Evolutionary conservation across 2,888 invertebrate genomes (phyloP), one percentile per base, ranked within the genome.

Genomic region (Tachystola acroxantha): DNA sequence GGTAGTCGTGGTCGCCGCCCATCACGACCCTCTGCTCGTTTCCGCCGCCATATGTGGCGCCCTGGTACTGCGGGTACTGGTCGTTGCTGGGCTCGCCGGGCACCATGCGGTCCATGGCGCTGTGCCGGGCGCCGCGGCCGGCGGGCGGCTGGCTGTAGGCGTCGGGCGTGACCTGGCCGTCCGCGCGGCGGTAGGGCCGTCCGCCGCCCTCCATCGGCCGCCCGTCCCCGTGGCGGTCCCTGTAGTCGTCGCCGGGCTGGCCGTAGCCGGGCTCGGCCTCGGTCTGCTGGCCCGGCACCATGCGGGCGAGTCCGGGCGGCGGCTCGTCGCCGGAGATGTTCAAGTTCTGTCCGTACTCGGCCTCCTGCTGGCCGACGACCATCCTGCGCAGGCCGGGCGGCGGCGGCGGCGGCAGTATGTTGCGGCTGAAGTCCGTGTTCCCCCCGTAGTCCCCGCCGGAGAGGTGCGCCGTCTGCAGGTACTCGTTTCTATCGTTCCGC

Each of bases 381-480:
- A 92, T 85, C 46, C 92, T 78, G 9, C 91, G 89, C 7, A 91
- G 58, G 0, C 92, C 92, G 0, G 91, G 90, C 3, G 16, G 6
- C 16, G 16, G 16, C 16, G n/a, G n/a, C n/a, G n/a, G n/a, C 2
- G 91, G 91, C 1, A 91, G 91, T 43, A 88, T 75, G 39, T 81
- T 77, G 24, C 62, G 55, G 39, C 74, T 75, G 29, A 77, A 80
- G 47, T 85, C 80, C 3, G 81, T 77, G 49, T 86, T 86, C 43
- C 81, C 85, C 7, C 69, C 71, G 46, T 78, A 87, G 48, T 87
- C 86, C 7, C 80, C 75, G 50, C 90, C 89, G 1, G 92, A 92
- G 31, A 93, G 71, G 57, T 93, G 93, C 10, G 93, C 93, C 1
- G 93, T 94, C 73, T 93, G 93, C 40, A 94, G 73, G 65, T 94